These are phyloP conservation scores for Clanis bilineata DNA, from an alignment of 2,888 invertebrate genomes.

Conservation along the genomic window DNA sequence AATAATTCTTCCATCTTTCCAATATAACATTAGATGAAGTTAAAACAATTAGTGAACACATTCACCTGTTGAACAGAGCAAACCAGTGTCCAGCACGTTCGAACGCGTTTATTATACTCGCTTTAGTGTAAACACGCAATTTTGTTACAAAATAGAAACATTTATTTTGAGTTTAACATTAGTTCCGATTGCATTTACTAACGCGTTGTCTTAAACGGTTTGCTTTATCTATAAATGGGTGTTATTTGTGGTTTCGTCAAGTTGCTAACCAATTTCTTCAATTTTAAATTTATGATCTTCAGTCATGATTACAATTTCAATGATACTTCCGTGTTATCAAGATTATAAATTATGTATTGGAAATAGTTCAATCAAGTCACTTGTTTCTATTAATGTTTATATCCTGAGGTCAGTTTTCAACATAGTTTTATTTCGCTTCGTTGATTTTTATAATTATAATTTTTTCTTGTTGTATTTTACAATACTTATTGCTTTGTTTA, in stretches of 20 bases:
- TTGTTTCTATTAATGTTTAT: too few species aligned
- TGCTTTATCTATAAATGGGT: neutral
- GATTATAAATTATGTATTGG: too few species aligned
- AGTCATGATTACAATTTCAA: too few species aligned
- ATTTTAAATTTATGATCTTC: too few species aligned
- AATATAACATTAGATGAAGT: constrained; percentile 2
- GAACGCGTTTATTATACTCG: constrained; percentile 8
- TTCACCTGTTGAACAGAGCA: constrained; percentile 2
- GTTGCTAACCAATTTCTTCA: neutral
- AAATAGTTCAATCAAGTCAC: too few species aligned
- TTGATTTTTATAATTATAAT: too few species aligned
- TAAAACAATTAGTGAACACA: neutral
- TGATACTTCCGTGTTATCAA: too few species aligned
- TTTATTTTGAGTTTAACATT: constrained; percentile 12
- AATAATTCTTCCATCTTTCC: neutral
- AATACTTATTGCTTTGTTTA: too few species aligned
- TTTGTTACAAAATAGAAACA: constrained; percentile 16
- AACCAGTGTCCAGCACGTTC: constrained; percentile 15
- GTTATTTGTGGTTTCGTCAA: neutral
- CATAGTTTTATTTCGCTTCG: too few species aligned
- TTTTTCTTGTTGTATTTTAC: too few species aligned
- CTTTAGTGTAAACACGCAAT: constrained; percentile 8
- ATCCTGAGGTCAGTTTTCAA: too few species aligned
- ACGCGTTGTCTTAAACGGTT: constrained; percentile 5
- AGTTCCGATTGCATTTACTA: constrained; percentile 8